Evolutionary conservation across 2,113 vertebrate genomes (phyloP).

Genomic region (Castor canadensis): DNA sequence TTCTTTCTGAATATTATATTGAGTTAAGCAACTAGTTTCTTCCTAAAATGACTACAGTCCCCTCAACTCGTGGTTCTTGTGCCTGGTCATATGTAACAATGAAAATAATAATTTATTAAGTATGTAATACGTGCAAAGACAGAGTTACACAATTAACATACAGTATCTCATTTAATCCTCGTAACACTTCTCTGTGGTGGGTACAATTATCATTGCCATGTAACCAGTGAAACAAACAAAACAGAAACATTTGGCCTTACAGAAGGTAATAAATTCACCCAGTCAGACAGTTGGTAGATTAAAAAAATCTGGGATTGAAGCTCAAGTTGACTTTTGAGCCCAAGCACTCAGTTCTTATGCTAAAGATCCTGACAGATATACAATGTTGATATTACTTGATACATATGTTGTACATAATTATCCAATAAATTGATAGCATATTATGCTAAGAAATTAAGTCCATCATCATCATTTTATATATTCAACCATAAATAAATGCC

Average conservation of each 20-base stretch:
- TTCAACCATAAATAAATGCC: neutral
- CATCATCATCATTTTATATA: neutral
- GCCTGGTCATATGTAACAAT: neutral
- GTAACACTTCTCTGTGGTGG: neutral
- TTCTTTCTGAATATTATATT: neutral
- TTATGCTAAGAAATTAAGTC: neutral
- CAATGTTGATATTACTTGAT: neutral
- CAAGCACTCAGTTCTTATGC: neutral
- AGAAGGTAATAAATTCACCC: neutral
- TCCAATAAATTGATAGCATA: neutral
- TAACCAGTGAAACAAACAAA: neutral
- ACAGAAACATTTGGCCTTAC: neutral
- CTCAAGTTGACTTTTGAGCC: neutral
- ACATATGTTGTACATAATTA: neutral
- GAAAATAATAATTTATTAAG: neutral
- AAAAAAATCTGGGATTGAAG: neutral
- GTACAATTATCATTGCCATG: neutral
- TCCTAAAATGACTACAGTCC: neutral
- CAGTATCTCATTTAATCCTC: neutral
- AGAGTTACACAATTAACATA: neutral
- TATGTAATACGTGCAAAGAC: neutral
- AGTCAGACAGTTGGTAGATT: neutral
- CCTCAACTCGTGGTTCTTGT: neutral
- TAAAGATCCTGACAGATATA: neutral
- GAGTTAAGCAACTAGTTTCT: neutral